Evolutionary conservation across 2,113 vertebrate species (phyloP).

Genomic region (Calidris pygmaea): DNA sequence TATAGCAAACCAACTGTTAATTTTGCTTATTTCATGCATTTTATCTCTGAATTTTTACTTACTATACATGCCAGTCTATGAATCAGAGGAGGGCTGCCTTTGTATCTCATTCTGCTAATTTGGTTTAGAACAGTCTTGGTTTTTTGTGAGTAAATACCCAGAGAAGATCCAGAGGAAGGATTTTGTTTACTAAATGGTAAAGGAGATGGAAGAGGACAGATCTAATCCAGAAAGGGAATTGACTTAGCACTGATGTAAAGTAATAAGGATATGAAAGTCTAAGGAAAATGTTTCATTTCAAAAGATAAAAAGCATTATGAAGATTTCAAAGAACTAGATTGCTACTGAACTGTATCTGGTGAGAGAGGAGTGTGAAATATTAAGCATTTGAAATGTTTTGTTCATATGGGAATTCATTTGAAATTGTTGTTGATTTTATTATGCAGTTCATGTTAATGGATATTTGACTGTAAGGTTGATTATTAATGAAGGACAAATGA

Average conservation of each 20-base stretch:
- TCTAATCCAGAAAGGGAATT: constrained; percentile 47
- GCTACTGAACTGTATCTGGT: constrained; percentile 18
- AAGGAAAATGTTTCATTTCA: constrained; percentile 52
- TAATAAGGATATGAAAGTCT: constrained; percentile 36
- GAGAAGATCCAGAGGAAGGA: not conserved
- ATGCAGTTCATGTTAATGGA: constrained; percentile 68
- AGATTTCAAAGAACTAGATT: constrained; percentile 39
- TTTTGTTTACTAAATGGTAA: constrained; percentile 6
- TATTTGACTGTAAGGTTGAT: constrained; percentile 65
- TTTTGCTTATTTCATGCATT: not conserved
- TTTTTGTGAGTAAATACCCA: not conserved
- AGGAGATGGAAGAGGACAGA: not conserved
- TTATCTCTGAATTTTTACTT: not conserved
- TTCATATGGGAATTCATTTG: constrained; percentile 57
- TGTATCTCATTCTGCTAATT: not conserved
- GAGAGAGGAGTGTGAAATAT: constrained; percentile 33
- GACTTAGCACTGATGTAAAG: not conserved
- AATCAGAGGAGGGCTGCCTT: not conserved
- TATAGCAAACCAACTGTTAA: not conserved
- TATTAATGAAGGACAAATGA: constrained; percentile 69
- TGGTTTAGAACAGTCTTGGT: not conserved
- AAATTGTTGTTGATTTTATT: constrained; percentile 70
- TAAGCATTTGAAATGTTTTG: constrained; percentile 50
- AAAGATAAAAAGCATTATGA: constrained; percentile 50
- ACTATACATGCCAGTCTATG: not conserved